Evolutionary conservation across 2,888 invertebrate species (phyloP), one percentile per base, ranked within the genome.

Genomic region (Acrobasis suavella): DNA sequence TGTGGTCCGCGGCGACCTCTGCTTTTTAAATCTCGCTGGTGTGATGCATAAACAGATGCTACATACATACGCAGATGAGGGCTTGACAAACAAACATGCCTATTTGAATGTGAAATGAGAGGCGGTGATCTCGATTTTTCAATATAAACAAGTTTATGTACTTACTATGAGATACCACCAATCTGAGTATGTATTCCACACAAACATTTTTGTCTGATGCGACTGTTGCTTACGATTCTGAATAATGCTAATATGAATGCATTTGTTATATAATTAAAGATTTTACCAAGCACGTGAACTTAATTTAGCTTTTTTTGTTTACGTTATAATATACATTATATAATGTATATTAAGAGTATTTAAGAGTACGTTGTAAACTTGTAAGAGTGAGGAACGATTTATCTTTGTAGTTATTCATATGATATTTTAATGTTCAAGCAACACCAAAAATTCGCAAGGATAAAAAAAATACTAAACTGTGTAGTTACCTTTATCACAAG

Each of bases 41-140:
- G 80, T 76, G 74, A 74, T 74, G 80, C 72, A 86, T 87, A 82
- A 85, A 80, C 72, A 68, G 73, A 72, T 74, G 46, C 76, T 70
- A 73, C 82, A 89, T 91, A 72, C 84, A 89, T 91, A 91, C 79
- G 83, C 86, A 89, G 84, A 87, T 87, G 80, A 84, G 80, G 72
- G 69, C 76, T 80, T 80, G 79, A 85, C 84, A 89, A 87, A 89
- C 89, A 89, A 86, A 87, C 83, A 83, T 78, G 80, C 77, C 65
- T 67, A 89, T 90, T 88, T 89, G 81, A 89, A 90, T 89, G 80
- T 89, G 72, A 88, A 87, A 89, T 87, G 75, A 74, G 74, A 80
- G 74, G 82, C 78, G 80, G 73, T 78, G 83, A 83, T 87, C 84
- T 86, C 78, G 76, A 83, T 89, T 80, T 83, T 84, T 78, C 73